Conservation (phyloP, 2,797 vertebrate genomes). For the Schizopygopsis pylzovi region DNA sequence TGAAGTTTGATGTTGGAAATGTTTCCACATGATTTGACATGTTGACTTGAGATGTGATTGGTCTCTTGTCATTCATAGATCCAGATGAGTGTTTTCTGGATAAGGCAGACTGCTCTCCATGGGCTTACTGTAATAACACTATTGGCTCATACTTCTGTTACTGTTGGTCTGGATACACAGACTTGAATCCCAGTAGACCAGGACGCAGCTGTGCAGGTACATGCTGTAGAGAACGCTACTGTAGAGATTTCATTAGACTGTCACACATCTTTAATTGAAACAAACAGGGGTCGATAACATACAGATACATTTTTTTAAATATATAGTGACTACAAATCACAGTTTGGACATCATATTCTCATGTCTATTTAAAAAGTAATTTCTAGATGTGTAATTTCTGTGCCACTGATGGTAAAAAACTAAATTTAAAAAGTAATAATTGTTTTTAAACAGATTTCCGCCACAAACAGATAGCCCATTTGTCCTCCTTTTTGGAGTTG, state of each 20-base stretch:
- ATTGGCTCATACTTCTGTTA: slow-evolving; percentile 80
- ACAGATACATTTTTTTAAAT: not conserved
- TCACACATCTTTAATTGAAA: slow-evolving; percentile 11
- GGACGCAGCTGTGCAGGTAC: slow-evolving; percentile 77
- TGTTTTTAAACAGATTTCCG: not conserved
- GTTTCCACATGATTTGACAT: slow-evolving; percentile 44
- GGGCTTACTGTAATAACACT: slow-evolving; percentile 79
- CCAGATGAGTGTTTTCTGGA: slow-evolving; percentile 78
- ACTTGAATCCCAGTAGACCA: slow-evolving; percentile 67
- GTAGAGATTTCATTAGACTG: slow-evolving; percentile 12
- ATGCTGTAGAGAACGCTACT: not conserved
- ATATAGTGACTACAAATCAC: not conserved
- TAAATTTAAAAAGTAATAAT: not conserved
- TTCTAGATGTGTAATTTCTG: not conserved
- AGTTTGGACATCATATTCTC: not conserved
- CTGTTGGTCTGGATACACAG: slow-evolving; percentile 73
- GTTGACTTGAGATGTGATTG: slow-evolving; percentile 30
- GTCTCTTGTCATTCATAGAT: slow-evolving; percentile 70
- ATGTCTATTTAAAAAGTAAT: no score
- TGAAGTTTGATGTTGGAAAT: slow-evolving; percentile 2
- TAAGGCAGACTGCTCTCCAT: slow-evolving; percentile 79
- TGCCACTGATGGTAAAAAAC: not conserved
- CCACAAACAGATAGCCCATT: not conserved
- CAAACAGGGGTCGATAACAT: not conserved
- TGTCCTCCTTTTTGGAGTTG: no score